Percentiles rank a stretch among this genome's conserved stretches.
These are phyloP conservation scores for Tylochromis polylepis DNA, from an alignment of 2,113 vertebrate genomes.

Conservation along the genomic window DNA sequence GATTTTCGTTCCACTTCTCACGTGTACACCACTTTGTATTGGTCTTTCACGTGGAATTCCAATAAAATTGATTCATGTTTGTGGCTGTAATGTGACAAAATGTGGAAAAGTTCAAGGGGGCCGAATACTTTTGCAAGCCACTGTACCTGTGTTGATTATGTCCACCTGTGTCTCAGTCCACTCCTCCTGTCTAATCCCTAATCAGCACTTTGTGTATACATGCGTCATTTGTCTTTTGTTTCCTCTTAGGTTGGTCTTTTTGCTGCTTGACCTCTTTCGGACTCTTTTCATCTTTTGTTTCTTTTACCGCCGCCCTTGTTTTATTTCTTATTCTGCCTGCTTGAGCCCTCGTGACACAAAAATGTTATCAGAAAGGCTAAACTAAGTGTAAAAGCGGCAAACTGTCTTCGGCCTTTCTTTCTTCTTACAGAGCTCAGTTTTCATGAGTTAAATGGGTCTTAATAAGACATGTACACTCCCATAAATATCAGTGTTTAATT, in stretches of 20 bases:
- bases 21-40: no score
- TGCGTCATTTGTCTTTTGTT: background rate
- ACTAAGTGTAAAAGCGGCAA: background rate
- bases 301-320: background rate
- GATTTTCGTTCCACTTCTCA: no score
- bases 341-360: background rate
- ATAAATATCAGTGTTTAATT: background rate
- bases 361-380: background rate
- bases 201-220: background rate
- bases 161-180: background rate
- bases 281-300: background rate
- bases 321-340: background rate
- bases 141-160: background rate
- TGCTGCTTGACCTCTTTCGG: background rate
- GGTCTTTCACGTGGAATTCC: no score
- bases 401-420: background rate
- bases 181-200: background rate
- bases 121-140: no score
- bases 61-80: no score
- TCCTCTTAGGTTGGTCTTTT: background rate
- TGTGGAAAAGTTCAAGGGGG: no score
- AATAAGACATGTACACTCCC: background rate
- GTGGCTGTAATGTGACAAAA: no score
- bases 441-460: background rate
- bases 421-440: background rate